phyloP scores from a whole-genome alignment of 2,888 invertebrate genomes.

The Patella depressa region DNA sequence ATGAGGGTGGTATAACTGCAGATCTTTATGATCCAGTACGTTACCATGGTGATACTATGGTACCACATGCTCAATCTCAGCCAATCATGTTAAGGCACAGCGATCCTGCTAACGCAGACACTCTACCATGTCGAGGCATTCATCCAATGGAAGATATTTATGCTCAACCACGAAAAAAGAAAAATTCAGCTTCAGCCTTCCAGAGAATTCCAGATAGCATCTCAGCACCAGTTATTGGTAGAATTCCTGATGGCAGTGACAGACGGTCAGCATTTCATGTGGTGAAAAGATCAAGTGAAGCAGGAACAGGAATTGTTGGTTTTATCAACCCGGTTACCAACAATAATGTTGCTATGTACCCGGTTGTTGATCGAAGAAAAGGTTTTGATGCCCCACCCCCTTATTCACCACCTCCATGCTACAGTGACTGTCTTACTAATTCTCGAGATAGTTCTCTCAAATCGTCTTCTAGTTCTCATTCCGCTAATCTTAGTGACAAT shows the following conservation, averaged over 20 bases:
- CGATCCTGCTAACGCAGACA: not conserved
- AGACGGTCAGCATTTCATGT: constrained; percentile 22
- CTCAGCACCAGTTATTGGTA: not conserved
- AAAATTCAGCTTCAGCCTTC: not conserved
- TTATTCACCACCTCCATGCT: constrained; percentile 53
- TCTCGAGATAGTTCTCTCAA: constrained; percentile 43
- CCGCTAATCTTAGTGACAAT: not conserved
- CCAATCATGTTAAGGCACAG: not conserved
- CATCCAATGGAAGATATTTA: constrained; percentile 24
- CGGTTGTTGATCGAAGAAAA: constrained; percentile 3
- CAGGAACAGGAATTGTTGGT: constrained; percentile 1
- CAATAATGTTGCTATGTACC: not conserved
- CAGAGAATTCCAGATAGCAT: constrained; percentile 5
- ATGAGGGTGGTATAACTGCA: not conserved
- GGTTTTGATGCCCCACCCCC: constrained; percentile 42
- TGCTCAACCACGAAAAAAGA: constrained; percentile 30
- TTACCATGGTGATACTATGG: not conserved
- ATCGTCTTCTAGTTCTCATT: constrained; percentile 40
- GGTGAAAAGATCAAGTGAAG: constrained; percentile 8
- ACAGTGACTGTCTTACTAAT: constrained; percentile 46
- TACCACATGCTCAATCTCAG: not conserved
- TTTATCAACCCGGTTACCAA: not conserved
- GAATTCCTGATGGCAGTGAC: not conserved
- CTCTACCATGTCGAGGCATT: not conserved
- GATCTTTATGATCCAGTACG: not conserved